phyloP scores from a whole-genome alignment of 2,797 vertebrate species.

The Pangasius krempfi region DNA sequence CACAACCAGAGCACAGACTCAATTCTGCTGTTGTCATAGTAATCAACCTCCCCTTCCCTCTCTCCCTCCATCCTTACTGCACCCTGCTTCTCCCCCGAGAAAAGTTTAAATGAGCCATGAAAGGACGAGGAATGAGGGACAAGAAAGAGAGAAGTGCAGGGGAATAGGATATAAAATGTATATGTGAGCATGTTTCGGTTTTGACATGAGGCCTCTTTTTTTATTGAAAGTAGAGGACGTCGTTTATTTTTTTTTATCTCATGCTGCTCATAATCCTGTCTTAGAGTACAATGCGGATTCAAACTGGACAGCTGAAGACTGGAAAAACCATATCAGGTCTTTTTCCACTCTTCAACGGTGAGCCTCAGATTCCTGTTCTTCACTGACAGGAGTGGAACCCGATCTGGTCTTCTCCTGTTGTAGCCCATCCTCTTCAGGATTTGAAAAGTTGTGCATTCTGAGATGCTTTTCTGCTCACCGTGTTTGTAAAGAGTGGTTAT shows the following conservation, averaged over 20 bases:
- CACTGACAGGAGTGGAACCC: background rate
- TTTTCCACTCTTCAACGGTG: background rate
- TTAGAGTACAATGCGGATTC: background rate
- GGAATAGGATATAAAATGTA: background rate
- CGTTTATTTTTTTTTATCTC: conserved; percentile 17
- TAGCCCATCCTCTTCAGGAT: background rate
- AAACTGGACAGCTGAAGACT: background rate
- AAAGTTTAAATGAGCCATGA: conserved; percentile 50
- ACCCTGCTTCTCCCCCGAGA: conserved; percentile 20
- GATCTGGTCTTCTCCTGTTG: background rate
- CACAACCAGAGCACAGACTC: background rate
- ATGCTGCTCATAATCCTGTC: background rate
- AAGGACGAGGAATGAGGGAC: conserved; percentile 15
- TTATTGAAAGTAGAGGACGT: background rate
- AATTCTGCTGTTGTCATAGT: conserved; percentile 26
- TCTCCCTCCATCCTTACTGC: background rate
- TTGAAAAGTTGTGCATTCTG: background rate
- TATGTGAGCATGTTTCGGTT: background rate
- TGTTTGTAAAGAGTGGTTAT: background rate
- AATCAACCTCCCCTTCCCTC: background rate
- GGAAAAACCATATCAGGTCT: background rate
- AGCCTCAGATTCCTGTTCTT: background rate
- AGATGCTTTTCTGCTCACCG: background rate
- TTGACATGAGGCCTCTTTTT: background rate
- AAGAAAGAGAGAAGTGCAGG: background rate